Conservation (phyloP, 2,888 invertebrate species). For the Silvanus unidentatus region DNA sequence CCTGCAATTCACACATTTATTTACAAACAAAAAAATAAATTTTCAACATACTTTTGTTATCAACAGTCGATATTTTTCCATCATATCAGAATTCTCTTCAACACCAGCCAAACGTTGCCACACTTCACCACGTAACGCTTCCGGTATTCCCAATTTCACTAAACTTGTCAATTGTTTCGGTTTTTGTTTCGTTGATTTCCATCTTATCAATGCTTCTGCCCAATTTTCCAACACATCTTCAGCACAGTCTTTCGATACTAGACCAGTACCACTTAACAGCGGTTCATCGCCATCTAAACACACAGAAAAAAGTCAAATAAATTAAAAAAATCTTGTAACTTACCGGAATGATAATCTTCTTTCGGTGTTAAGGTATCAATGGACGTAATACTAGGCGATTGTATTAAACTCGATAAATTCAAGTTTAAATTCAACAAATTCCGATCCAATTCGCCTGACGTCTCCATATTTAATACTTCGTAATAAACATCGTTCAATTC, state of each 20-base stretch:
- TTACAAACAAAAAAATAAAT: not conserved
- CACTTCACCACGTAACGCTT: constrained; percentile 92
- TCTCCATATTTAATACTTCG: constrained; percentile 71
- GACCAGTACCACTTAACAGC: constrained; percentile 93
- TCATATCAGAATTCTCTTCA: constrained; percentile 74
- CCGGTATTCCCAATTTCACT: constrained; percentile 86
- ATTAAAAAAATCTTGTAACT: not conserved
- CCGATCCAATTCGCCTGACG: constrained; percentile 71
- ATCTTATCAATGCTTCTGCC: constrained; percentile 80
- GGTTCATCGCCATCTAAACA: constrained; percentile 83
- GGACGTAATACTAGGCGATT: constrained; percentile 65
- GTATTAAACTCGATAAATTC: constrained; percentile 65
- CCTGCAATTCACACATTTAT: constrained; percentile 52
- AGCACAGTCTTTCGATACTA: constrained; percentile 93
- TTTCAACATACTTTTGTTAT: constrained; percentile 71
- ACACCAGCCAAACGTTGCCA: constrained; percentile 94
- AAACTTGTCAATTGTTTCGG: constrained; percentile 78
- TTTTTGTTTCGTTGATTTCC: constrained; percentile 60
- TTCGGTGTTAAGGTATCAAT: constrained; percentile 72
- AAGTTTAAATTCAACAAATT: constrained; percentile 67
- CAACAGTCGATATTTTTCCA: constrained; percentile 87
- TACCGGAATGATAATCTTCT: constrained; percentile 52
- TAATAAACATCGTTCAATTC: constrained; percentile 61
- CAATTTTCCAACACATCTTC: constrained; percentile 89
- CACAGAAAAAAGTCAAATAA: constrained; percentile 8